Conservation (phyloP, 2,888 invertebrate species). For the Ceraclea dissimilis region DNA sequence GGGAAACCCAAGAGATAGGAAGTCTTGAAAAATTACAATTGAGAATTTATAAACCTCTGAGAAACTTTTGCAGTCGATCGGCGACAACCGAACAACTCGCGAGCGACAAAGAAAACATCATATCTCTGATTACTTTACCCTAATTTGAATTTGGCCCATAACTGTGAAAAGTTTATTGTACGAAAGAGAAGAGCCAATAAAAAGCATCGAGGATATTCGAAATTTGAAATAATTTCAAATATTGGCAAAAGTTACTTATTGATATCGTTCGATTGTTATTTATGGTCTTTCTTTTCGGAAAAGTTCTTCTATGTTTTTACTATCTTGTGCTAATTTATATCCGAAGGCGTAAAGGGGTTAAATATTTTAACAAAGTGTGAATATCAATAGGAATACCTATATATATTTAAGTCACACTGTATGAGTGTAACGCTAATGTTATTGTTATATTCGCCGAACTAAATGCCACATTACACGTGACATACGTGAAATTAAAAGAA, state of each 20-base stretch:
- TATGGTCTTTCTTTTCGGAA: background rate
- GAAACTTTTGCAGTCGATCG: background rate
- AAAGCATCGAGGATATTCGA: background rate
- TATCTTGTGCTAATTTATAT: background rate
- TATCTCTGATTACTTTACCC: background rate
- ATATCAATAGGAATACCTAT: too few species aligned
- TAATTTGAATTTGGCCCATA: background rate
- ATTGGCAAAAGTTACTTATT: background rate
- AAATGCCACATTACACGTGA: too few species aligned
- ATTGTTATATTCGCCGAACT: too few species aligned
- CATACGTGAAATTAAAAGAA: too few species aligned
- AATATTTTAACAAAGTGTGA: background rate
- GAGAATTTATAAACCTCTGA: background rate
- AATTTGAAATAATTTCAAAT: constrained; percentile 1
- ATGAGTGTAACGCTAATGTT: too few species aligned
- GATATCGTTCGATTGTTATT: background rate
- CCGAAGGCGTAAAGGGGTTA: background rate
- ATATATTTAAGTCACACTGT: too few species aligned
- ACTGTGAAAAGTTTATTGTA: background rate
- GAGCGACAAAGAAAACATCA: background rate
- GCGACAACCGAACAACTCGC: background rate
- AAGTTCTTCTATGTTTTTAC: background rate
- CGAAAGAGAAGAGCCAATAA: background rate
- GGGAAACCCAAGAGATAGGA: background rate
- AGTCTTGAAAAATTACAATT: background rate